Base-by-base conservation (phyloP, 2,113 vertebrate genomes). In the Apodemus speciosus region DNA sequence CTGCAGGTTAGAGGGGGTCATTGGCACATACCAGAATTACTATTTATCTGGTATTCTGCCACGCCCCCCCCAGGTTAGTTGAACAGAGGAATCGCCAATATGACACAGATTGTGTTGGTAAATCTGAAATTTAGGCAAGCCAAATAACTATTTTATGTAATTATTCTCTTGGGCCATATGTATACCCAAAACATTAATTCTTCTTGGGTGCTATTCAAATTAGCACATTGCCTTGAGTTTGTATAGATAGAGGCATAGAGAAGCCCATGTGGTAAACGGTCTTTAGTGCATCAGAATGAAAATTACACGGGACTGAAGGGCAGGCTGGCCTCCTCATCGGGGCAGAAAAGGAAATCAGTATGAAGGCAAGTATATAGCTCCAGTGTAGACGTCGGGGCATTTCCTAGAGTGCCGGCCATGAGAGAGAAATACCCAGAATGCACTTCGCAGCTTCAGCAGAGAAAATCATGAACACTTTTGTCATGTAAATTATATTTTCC, bases 41-140 rank as follows among this genome's bases (percentile, higher is more conserved):
- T 35, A 0, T 43, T 58, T 62, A 35, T 10, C 64, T 32, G 40
- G 43, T n/a, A 0, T 0, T 8, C 25, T 0, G 3, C 3, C 69
- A 27, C 3, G 13, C 9, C 51, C 51, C 51, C 51, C 16, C 56
- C 3, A 85, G 49, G 11, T 49, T 69, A 53, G 15, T 40, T 56
- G 6, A 23, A 69, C 32, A 56, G 49, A 71, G 64, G 23, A 51
- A 21, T 21, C 7, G 18, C 62, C 62, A 84, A 85, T n/a, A 68
- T 3, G 13, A 64, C 11, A 84, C 62, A 46, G 83, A 68, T 7
- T 68, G 30, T 9, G 27, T 18, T 27, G 32, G 38, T 64, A 84
- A 64, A 32, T 20, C 43, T 49, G 62, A n/a, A 35, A 46, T 49
- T 35, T 85, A 66, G 81, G 15, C 30, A 66, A 13, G 4, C 40